Percentiles rank a stretch among this genome's conserved stretches.
Conservation (phyloP, 2,113 vertebrate species). For the Scolopax mira region DNA sequence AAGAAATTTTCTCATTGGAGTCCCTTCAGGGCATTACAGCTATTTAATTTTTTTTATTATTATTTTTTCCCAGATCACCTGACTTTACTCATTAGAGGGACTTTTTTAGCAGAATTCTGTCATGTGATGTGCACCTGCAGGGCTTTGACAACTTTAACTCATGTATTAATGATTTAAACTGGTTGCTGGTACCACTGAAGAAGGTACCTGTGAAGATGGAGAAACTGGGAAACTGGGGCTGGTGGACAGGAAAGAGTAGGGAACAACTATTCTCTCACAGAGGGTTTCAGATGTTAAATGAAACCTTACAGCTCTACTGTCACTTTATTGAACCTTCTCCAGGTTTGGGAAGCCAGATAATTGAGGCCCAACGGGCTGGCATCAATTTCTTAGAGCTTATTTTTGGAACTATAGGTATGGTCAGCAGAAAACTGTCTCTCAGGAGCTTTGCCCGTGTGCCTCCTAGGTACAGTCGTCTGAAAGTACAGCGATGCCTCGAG, state of each 20-base stretch:
- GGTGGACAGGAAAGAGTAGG: background rate
- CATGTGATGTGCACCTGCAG: background rate
- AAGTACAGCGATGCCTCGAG: background rate
- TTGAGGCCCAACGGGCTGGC: background rate
- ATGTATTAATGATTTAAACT: background rate
- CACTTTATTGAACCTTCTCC: background rate
- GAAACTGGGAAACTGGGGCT: background rate
- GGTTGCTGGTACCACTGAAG: background rate
- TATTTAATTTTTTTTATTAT: background rate
- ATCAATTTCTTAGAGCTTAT: background rate
- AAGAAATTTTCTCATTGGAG: background rate
- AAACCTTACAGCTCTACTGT: background rate
- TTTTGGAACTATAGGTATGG: background rate
- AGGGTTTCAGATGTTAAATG: background rate
- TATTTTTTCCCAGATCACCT: background rate
- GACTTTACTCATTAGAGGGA: background rate
- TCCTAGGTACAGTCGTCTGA: background rate
- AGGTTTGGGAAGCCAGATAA: background rate
- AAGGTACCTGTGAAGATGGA: background rate
- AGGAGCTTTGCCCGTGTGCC: background rate
- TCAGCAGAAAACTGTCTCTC: background rate
- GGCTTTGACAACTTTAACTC: background rate
- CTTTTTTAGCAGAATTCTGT: background rate
- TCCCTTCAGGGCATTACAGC: background rate
- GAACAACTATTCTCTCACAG: fast-evolving